Conservation (phyloP, 2,888 invertebrate genomes). For the Norana najaformis region DNA sequence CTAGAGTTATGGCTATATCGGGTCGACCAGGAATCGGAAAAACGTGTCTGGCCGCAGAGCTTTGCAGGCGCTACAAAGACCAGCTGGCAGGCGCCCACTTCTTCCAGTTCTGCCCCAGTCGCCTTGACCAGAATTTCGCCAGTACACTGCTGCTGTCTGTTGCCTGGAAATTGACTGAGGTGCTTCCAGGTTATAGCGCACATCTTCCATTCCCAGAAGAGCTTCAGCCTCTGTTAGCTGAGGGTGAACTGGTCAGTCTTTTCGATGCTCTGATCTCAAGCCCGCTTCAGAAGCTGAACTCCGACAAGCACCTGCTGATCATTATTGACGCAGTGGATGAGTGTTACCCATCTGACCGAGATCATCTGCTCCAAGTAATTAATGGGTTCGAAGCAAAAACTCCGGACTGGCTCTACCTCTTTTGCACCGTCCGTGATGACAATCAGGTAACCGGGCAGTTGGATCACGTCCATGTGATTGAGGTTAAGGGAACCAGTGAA, state of each 20-base stretch:
- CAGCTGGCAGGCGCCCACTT: constrained; percentile 40
- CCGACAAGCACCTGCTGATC: constrained; percentile 38
- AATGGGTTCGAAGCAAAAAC: constrained; percentile 36
- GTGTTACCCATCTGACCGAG: constrained; percentile 35
- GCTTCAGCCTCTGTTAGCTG: constrained; percentile 29
- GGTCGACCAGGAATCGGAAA: constrained; percentile 44
- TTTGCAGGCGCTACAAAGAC: constrained; percentile 31
- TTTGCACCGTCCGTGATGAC: constrained; percentile 39
- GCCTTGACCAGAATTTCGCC: constrained; percentile 39
- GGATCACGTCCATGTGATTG: constrained; percentile 30
- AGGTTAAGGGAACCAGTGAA: constrained; percentile 39
- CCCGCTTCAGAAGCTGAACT: constrained; percentile 33
- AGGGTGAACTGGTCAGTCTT: constrained; percentile 35
- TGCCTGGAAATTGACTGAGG: constrained; percentile 37
- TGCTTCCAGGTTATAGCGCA: constrained; percentile 35
- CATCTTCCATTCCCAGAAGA: constrained; percentile 32
- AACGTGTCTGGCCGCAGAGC: constrained; percentile 41
- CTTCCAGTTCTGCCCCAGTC: constrained; percentile 39
- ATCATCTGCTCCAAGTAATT: constrained; percentile 32
- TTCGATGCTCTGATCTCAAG: constrained; percentile 37
- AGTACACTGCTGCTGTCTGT: constrained; percentile 36
- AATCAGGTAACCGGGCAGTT: constrained; percentile 34
- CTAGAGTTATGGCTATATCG: constrained; percentile 36
- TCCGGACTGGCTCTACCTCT: constrained; percentile 41
- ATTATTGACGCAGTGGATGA: constrained; percentile 46